Base-by-base conservation (phyloP, 2,888 invertebrate species). In the Petrolisthes manimaculis region DNA sequence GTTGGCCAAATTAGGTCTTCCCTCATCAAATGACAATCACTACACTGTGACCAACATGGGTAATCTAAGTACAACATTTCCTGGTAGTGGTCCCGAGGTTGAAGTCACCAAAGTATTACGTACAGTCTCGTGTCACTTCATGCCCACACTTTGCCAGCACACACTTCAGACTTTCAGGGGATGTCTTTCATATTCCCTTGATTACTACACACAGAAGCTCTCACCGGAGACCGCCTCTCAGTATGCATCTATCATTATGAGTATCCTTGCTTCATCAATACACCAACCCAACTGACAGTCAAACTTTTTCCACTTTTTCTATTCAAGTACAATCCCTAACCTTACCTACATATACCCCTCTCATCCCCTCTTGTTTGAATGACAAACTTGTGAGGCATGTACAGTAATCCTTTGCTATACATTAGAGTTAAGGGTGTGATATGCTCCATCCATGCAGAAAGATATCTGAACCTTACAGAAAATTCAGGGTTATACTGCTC, bases 31-130 rank as follows among this genome's bases (percentile, higher is more conserved):
- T 81, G 91, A 91, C 79, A 91, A 90, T 69, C 91, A 91, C 83
- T 91, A 91, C 86, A 90, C 88, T 71, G 86, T 90, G 56, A 91
- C 91, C 79, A 91, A 91, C 85, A 91, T 91, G 91, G 91, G 91
- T 37, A 86, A 91, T 84, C 69, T 91, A 67, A 86, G 82, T 61
- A 83, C 80, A 54, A 86, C 88, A 51, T 91, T 91, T 77, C 67
- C 89, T 37, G 90, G 90, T 14, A 88, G 71, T 12, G 90, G 90
- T n/a, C 80, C 81, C 12, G 89, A 86, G 82, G 91, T 91, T 54
- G 90, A 91, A 56, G 89, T 87, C 51, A 67, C 90, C 5, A 83
- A 85, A 71, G 84, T 91, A n/a, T 80, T 91, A 18, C 90, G 91
- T 61, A 89, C 91, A 14, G 89, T 91, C 8, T 88, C 89, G 5